Percentiles rank a stretch among this genome's conserved stretches.
phyloP scores from a whole-genome alignment of 2,797 vertebrate species.

The Paratrypauchen microcephalus region DNA sequence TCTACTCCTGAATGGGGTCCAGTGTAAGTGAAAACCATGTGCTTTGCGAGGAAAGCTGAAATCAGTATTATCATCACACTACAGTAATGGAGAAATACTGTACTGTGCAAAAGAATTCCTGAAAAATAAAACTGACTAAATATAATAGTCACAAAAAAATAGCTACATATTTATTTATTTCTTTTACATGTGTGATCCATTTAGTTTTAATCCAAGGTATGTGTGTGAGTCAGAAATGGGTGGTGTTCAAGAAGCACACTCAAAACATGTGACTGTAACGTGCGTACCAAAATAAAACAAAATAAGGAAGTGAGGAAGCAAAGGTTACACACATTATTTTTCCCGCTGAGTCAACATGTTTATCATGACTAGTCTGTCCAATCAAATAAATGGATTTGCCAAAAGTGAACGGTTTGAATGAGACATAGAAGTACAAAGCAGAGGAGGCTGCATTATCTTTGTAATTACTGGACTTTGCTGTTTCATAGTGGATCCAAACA shows the following conservation, averaged over 20 bases:
- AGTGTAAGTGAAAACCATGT: conserved; percentile 75
- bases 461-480: conserved; percentile 21
- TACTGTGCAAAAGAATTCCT: not conserved
- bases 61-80: not conserved
- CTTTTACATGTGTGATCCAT: not conserved
- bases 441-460: not conserved
- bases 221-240: conserved; percentile 11
- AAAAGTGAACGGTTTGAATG: conserved; percentile 2
- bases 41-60: not conserved
- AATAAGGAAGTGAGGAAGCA: conserved; percentile 54
- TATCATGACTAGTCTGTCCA: conserved; percentile 2
- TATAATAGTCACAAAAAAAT: not conserved
- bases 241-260: conserved; percentile 7
- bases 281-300: conserved; percentile 44
- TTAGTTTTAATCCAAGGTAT: not conserved
- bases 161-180: not conserved
- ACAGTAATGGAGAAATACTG: not conserved
- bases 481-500: conserved; percentile 91
- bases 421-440: conserved; percentile 3
- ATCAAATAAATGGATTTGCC: conserved; percentile 6
- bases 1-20: conserved; percentile 90
- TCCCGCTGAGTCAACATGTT: not conserved
- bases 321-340: conserved; percentile 25
- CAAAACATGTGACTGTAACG: conserved; percentile 49
- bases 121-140: not conserved